A percentile compares a stretch with the other conserved stretches of the same genome.
Evolutionary conservation across 2,797 vertebrate genomes (phyloP).

Genomic region (Ceyx erithaca): DNA sequence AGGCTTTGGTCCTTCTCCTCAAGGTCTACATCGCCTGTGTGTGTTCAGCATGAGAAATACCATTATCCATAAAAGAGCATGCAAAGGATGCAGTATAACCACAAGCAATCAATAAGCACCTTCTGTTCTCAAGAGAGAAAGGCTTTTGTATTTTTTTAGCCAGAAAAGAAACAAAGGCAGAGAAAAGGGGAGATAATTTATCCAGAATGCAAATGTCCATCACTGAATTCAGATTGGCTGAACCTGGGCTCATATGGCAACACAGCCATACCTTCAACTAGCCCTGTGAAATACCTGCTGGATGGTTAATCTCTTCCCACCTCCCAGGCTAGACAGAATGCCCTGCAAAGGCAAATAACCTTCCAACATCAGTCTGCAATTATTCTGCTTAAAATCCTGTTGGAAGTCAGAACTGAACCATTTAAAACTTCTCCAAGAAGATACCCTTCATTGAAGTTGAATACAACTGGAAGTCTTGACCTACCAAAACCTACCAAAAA

Average conservation of each 20-base stretch:
- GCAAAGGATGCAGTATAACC: not conserved
- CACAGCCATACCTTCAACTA: not conserved
- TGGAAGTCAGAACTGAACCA: not conserved
- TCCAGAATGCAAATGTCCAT: not conserved
- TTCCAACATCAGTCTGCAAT: not conserved
- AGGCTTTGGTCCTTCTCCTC: constrained; percentile 78
- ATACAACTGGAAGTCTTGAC: not conserved
- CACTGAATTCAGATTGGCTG: not conserved
- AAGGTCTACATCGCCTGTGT: constrained; percentile 67
- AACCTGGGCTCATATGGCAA: not conserved
- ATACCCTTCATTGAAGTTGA: not conserved
- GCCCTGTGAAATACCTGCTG: not conserved
- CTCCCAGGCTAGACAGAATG: not conserved
- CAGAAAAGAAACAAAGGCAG: not conserved
- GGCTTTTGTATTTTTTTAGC: not conserved
- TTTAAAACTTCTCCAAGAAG: not conserved
- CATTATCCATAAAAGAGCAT: constrained; percentile 75
- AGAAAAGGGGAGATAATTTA: not conserved
- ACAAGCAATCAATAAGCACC: not conserved
- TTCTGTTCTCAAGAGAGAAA: not conserved
- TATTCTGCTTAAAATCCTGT: not conserved
- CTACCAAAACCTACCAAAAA: not conserved
- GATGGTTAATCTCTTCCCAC: not conserved
- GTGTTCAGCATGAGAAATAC: constrained; percentile 75
- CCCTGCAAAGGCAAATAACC: not conserved